These are phyloP conservation scores for Parazoanthus swiftii DNA, from an alignment of 92 coral and sea anemone genomes.

Conservation along the genomic window DNA sequence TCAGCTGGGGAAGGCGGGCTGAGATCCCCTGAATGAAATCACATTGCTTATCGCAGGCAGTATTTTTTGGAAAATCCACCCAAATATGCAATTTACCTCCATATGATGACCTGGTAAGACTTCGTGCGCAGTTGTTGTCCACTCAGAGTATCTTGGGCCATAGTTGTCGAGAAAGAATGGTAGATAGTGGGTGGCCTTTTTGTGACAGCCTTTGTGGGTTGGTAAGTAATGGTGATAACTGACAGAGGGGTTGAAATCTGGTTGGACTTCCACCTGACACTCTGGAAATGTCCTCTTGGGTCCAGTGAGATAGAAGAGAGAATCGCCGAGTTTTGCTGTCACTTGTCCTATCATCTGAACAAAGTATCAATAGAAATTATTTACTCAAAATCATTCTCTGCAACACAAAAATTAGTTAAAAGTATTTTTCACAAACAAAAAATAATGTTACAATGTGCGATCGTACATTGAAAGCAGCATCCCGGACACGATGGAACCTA, in stretches of 20 bases:
- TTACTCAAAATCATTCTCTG: neutral
- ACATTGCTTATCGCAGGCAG: too few relatives aligned
- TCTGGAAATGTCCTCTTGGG: constrained; percentile 60
- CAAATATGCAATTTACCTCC: constrained; percentile 50
- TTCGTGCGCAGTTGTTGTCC: constrained; percentile 90
- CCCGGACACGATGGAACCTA: too few relatives aligned
- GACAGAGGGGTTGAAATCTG: constrained; percentile 59
- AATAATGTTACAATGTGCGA: neutral
- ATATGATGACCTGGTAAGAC: constrained; percentile 90
- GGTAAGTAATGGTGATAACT: constrained; percentile 63
- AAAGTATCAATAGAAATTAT: neutral
- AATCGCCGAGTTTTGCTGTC: constrained; percentile 43
- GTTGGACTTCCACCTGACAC: constrained; percentile 49
- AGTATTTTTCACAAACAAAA: neutral
- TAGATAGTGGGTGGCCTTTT: constrained; percentile 1
- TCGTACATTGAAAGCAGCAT: too few relatives aligned
- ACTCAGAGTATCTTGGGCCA: constrained; percentile 88
- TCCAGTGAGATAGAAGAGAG: constrained; percentile 66
- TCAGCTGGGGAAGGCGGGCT: too few relatives aligned
- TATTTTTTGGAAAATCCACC: too few relatives aligned
- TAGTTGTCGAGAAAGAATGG: constrained; percentile 86
- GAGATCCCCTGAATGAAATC: too few relatives aligned
- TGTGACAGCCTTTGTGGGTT: neutral
- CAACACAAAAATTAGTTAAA: neutral
- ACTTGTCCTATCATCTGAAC: constrained; percentile 50